Evolutionary conservation across 2,888 invertebrate species (phyloP).

Genomic region (Pimpla rufipes): DNA sequence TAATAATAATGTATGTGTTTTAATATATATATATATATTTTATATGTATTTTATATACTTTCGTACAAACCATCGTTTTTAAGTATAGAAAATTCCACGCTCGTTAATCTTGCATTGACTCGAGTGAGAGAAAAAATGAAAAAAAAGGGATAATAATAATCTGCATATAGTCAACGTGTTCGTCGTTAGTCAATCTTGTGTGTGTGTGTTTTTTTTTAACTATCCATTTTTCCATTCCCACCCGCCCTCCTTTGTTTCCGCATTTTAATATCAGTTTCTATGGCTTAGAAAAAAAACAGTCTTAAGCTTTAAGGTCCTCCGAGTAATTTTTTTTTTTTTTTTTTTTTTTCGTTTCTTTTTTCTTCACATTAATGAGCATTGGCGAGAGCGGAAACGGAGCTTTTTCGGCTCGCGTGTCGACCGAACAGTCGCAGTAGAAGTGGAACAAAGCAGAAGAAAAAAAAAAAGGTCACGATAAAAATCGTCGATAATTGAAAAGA

Average conservation of each 20-base stretch:
- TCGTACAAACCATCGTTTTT: constrained; percentile 65
- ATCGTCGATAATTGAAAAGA: neutral
- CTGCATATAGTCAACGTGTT: constrained; percentile 8
- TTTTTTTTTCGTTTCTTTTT: constrained; percentile 20
- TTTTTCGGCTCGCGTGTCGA: constrained; percentile 17
- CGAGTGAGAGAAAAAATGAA: constrained; percentile 59
- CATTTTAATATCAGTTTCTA: constrained; percentile 79
- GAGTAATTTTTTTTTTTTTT: constrained; percentile 52
- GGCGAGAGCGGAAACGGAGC: constrained; percentile 66
- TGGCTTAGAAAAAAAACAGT: constrained; percentile 80
- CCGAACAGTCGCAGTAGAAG: constrained; percentile 2
- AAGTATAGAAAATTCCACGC: constrained; percentile 64
- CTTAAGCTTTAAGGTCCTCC: constrained; percentile 76
- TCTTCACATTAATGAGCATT: constrained; percentile 77
- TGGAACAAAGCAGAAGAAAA: neutral
- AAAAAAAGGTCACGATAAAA: neutral
- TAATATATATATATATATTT: constrained; percentile 55
- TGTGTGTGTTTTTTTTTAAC: constrained; percentile 42
- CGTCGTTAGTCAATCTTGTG: constrained; percentile 45
- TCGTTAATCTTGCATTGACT: constrained; percentile 66
- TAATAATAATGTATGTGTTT: constrained; percentile 39
- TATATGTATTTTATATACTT: constrained; percentile 56
- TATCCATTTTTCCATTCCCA: constrained; percentile 47
- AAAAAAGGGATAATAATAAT: constrained; percentile 12
- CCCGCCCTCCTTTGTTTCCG: neutral